Evolutionary conservation across 1,140 invertebrate genomes (phyloP).

Genomic region (Oppia nitens): DNA sequence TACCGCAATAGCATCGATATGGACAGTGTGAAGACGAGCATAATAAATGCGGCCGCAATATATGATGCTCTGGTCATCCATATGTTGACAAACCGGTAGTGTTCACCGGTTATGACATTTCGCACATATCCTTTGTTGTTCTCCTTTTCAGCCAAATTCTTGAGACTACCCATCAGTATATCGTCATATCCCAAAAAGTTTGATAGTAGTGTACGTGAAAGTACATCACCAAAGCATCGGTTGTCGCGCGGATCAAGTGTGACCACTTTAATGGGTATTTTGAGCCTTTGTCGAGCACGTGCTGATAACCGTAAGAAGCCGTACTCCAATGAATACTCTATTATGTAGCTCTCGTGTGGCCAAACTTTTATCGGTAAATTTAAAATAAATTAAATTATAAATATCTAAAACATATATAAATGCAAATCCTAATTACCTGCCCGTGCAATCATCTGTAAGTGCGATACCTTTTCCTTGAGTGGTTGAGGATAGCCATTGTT

Average conservation of each 20-base stretch:
- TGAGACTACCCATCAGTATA: constrained; percentile 86
- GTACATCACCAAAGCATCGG: constrained; percentile 78
- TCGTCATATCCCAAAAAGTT: constrained; percentile 93
- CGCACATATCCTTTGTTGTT: constrained; percentile 76
- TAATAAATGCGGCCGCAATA: constrained; percentile 81
- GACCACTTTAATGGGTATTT: constrained; percentile 82
- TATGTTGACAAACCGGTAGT: constrained; percentile 93
- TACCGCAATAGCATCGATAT: constrained; percentile 94
- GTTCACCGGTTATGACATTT: constrained; percentile 94
- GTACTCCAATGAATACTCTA: constrained; percentile 94
- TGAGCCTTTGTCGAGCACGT: constrained; percentile 57
- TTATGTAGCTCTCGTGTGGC: constrained; percentile 82
- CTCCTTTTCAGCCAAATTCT: constrained; percentile 81
- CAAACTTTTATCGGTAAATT: constrained; percentile 36
- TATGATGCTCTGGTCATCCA: constrained; percentile 86
- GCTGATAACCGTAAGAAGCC: constrained; percentile 81
- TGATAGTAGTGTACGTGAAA: constrained; percentile 74
- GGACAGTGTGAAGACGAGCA: constrained; percentile 94
- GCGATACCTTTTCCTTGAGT: constrained; percentile 13
- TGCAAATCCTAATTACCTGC: constrained; percentile 3
- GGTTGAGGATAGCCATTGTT: constrained; percentile 17
- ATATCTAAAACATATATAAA: background rate
- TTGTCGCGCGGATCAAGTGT: constrained; percentile 72
- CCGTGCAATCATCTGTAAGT: constrained; percentile 16
- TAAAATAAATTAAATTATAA: background rate